Conservation (phyloP, 2,113 vertebrate species). For the Aleadryas rufinucha region DNA sequence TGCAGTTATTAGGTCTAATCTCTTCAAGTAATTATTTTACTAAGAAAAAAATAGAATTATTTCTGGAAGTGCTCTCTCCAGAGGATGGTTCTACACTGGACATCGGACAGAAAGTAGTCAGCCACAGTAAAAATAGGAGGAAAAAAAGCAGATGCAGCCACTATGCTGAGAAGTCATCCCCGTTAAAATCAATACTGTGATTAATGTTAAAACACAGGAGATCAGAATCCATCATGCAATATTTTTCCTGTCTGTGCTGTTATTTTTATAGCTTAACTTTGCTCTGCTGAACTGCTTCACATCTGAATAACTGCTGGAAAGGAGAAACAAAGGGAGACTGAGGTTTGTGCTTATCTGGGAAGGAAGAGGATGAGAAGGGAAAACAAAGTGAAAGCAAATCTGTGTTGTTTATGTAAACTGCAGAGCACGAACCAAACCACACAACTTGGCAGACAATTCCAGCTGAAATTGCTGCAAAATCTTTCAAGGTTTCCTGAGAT, state of each 20-base stretch:
- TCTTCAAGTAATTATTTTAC: slow-evolving; percentile 9
- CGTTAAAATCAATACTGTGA: slow-evolving; percentile 57
- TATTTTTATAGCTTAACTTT: slow-evolving; percentile 53
- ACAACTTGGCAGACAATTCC: neutral
- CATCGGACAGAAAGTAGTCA: neutral
- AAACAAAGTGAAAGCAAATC: neutral
- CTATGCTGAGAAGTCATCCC: slow-evolving; percentile 10
- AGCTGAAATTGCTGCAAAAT: neutral
- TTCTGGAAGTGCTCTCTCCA: neutral
- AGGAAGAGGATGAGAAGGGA: neutral
- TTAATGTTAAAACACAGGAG: slow-evolving; percentile 34
- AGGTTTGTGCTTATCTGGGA: neutral
- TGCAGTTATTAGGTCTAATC: neutral
- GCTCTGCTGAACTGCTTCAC: neutral
- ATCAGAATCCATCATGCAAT: slow-evolving; percentile 46
- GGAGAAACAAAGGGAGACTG: neutral
- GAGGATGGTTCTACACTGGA: neutral
- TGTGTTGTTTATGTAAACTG: neutral
- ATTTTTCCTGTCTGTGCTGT: slow-evolving; percentile 36
- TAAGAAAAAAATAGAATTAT: neutral
- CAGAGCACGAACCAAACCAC: neutral
- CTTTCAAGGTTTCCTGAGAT: neutral
- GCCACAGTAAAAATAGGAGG: neutral
- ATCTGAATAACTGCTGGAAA: neutral
- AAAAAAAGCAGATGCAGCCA: neutral